Evolutionary conservation across 1,140 invertebrate species (phyloP), one percentile per base, ranked within the genome.

Genomic region (Choristoneura fumiferana): DNA sequence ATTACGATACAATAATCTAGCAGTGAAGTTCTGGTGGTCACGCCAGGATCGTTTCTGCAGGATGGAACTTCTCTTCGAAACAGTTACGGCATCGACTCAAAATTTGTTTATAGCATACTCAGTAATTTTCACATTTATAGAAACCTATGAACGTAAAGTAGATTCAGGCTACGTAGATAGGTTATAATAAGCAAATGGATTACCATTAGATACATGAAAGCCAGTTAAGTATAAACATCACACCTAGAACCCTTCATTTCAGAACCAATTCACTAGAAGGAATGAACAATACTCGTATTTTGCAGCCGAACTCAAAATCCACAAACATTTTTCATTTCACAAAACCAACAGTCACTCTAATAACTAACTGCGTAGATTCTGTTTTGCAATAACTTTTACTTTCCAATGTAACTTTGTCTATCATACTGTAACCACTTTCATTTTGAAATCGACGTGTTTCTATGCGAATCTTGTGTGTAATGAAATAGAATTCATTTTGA

Each of bases 231-330:
- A 15, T 40, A 40, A 40, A 40, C 39, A 8, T 40, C 39, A 13
- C 37, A 40, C 39, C 15, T 40, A 40, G 8, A 74, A 63, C 71
- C 75, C 68, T 75, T 67, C 52, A 65, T 15, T 40, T 40, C 35
- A 17, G 15, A 63, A 71, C 63, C 75, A 77, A 77, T 77, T 67
- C 75, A 69, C 67, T 77, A 67, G 63, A 65, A 69, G 62, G 59
- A 72, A 72, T 72, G 67, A 74, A 75, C 72, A 77, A 77, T 77
- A 75, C 72, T 70, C 69, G 69, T 77, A 77, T 77, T 74, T 75
- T 62, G 72, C 60, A 69, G 65, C 62, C 65, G 57, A 66, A 67
- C 74, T 69, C 72, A 68, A 53, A 61, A 35, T 53, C 60, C 35
- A 54, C n/a, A 0, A 4, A 29, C 40, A 1, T 14, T 4, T 40